Evolutionary conservation across 2,113 vertebrate genomes (phyloP).

Genomic region (Mesoclemmys tuberculata): DNA sequence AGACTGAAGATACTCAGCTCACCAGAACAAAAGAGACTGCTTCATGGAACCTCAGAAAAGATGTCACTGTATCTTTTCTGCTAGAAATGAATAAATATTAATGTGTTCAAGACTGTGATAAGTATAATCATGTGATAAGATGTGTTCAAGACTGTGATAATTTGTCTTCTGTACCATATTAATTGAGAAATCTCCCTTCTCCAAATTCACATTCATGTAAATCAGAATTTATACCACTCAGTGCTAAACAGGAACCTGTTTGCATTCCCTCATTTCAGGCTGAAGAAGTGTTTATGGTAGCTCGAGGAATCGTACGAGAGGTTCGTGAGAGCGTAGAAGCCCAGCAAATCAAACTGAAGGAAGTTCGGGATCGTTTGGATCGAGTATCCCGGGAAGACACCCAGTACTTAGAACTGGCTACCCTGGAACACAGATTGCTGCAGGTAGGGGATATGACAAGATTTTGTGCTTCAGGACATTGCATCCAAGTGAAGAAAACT

Average conservation of each 20-base stretch:
- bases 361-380: conserved; percentile 93
- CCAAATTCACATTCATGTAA: background rate
- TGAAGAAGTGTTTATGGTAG: conserved; percentile 94
- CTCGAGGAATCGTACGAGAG: conserved; percentile 92
- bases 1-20: background rate
- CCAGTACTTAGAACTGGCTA: conserved; percentile 94
- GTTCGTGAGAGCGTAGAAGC: conserved; percentile 86
- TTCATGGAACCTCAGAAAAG: background rate
- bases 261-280: conserved; percentile 79
- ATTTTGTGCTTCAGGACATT: background rate
- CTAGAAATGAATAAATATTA: background rate
- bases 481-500: background rate
- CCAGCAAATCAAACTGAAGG: conserved; percentile 89
- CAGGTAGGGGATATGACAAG: conserved; percentile 81
- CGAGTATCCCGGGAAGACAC: conserved; percentile 92
- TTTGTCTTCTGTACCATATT: background rate
- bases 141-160: background rate
- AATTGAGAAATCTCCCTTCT: background rate
- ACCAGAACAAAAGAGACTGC: background rate
- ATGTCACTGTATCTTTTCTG: background rate
- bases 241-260: background rate
- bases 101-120: background rate
- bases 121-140: too few relatives aligned
- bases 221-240: background rate
- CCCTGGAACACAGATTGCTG: conserved; percentile 92